Evolutionary conservation across 2,113 vertebrate genomes (phyloP).

Genomic region (Myotis lucifugus): DNA sequence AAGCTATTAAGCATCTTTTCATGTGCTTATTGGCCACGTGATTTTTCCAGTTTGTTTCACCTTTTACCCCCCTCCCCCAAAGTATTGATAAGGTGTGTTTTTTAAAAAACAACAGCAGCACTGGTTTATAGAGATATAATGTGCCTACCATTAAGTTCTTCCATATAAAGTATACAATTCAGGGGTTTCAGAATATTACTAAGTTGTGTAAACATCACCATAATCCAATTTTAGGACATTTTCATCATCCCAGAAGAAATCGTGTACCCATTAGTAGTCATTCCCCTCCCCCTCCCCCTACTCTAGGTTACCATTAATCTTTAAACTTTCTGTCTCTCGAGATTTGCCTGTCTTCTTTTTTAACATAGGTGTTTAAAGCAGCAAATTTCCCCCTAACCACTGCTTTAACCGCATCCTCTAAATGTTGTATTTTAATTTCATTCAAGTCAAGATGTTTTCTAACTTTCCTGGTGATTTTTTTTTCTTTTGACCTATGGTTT

Average conservation of each 20-base stretch:
- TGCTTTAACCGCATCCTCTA: neutral
- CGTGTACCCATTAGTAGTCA: neutral
- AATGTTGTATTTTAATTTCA: conserved; percentile 9
- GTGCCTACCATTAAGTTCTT: neutral
- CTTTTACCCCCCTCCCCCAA: neutral
- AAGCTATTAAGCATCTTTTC: neutral
- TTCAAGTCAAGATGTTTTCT: neutral
- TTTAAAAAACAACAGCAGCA: neutral
- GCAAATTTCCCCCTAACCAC: neutral
- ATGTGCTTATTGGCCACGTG: neutral
- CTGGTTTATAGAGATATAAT: neutral
- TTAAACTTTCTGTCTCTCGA: neutral
- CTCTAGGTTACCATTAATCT: neutral
- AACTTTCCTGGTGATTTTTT: neutral
- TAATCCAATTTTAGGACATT: neutral
- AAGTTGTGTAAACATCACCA: neutral
- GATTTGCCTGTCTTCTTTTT: neutral
- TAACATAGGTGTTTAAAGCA: neutral
- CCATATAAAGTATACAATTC: neutral
- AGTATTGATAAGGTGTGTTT: neutral
- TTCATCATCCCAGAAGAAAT: conserved; percentile 14
- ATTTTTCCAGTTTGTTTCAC: neutral
- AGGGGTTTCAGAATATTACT: neutral
- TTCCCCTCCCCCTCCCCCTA: neutral
- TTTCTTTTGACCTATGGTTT: neutral